phyloP scores from a whole-genome alignment of 2,797 vertebrate species.

The Scleropages formosus region DNA sequence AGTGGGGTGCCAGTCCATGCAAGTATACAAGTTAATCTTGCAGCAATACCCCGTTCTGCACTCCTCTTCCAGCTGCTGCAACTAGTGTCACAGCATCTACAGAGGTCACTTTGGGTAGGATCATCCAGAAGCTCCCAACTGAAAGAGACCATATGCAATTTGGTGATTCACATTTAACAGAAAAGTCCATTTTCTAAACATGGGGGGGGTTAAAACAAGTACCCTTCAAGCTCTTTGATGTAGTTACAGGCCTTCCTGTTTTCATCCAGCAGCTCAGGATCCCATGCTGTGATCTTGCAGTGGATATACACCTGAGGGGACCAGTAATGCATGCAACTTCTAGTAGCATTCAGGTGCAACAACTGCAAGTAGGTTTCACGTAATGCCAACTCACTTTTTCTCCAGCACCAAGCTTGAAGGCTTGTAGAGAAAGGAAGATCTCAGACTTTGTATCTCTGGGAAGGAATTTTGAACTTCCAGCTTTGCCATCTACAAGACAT shows the following conservation, averaged over 20 bases:
- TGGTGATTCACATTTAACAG: neutral
- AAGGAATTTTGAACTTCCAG: conserved; percentile 60
- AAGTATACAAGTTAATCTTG: neutral
- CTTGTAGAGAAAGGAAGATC: conserved; percentile 61
- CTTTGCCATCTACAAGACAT: conserved; percentile 66
- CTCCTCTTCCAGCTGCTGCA: conserved; percentile 55
- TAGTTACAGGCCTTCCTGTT: conserved; percentile 73
- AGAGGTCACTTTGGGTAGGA: conserved; percentile 48
- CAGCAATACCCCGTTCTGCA: conserved; percentile 43
- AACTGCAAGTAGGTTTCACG: neutral
- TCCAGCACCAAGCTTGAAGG: conserved; percentile 57
- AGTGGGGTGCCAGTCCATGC: neutral
- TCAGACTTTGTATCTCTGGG: conserved; percentile 61
- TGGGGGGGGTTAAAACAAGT: too few relatives aligned
- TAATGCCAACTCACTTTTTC: conserved; percentile 53
- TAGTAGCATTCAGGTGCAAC: neutral
- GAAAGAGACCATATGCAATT: neutral
- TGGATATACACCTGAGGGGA: conserved; percentile 73
- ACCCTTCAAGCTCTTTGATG: conserved; percentile 57
- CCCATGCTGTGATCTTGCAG: conserved; percentile 70
- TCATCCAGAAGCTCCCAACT: conserved; percentile 70
- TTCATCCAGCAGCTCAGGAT: conserved; percentile 41
- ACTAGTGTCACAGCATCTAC: conserved; percentile 64
- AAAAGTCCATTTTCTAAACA: neutral
- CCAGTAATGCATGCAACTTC: too few relatives aligned